Evolutionary conservation across 2,113 vertebrate species (phyloP).

Genomic region (Podiceps cristatus): DNA sequence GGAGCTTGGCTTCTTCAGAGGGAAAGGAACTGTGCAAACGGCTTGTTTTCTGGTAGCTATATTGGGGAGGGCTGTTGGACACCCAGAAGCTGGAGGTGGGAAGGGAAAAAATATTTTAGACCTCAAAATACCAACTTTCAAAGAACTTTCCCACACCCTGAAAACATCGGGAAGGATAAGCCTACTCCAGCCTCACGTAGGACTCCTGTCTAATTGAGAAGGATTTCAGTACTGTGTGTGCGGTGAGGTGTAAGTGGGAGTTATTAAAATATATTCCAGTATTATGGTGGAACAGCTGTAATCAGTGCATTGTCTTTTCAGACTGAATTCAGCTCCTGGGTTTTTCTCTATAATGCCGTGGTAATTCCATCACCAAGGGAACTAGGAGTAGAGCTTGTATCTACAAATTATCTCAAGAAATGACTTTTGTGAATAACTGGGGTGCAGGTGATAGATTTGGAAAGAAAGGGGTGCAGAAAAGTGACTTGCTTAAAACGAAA

Average conservation of each 20-base stretch:
- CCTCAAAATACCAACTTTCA: not conserved
- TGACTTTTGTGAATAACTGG: not conserved
- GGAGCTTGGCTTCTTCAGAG: not conserved
- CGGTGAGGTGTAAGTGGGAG: not conserved
- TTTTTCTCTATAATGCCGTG: not conserved
- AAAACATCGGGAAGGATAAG: not conserved
- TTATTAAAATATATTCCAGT: not conserved
- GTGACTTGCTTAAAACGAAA: not conserved
- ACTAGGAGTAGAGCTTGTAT: not conserved
- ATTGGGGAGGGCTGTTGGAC: not conserved
- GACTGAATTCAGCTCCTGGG: not conserved
- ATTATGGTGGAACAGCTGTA: not conserved
- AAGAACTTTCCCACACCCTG: not conserved
- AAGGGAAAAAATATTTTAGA: not conserved
- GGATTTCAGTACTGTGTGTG: not conserved
- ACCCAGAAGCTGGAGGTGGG: not conserved
- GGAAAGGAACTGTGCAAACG: not conserved
- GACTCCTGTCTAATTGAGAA: not conserved
- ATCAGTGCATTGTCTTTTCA: not conserved
- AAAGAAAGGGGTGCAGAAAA: not conserved
- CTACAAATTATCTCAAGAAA: not conserved
- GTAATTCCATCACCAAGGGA: constrained; percentile 58
- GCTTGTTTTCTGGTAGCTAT: not conserved
- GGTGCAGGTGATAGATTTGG: not conserved
- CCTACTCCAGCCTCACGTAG: not conserved